Conservation (phyloP, 1,140 invertebrate species). For the Philotrypesis tridentata region DNA sequence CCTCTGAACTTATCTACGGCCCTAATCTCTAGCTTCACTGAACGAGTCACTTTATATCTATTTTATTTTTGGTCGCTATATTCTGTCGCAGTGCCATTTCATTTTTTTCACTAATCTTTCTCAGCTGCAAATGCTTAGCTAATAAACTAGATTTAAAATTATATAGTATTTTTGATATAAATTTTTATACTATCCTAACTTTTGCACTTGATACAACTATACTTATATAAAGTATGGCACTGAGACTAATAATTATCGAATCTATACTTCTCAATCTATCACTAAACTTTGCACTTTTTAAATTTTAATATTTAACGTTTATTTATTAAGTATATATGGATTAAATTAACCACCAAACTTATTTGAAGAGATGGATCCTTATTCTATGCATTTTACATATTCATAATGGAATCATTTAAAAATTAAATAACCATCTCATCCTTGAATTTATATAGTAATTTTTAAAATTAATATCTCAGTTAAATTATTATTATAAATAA, state of each 20-base stretch:
- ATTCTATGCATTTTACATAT: slow-evolving; percentile 12
- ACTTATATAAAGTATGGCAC: slow-evolving; percentile 39
- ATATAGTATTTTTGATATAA: slow-evolving; percentile 35
- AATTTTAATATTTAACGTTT: slow-evolving; percentile 26
- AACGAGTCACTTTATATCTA: slow-evolving; percentile 52
- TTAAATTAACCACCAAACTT: slow-evolving; percentile 50
- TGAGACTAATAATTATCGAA: slow-evolving; percentile 38
- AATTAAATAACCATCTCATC: slow-evolving; percentile 30
- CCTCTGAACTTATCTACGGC: slow-evolving; percentile 69
- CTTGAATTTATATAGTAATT: slow-evolving; percentile 14
- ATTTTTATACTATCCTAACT: slow-evolving; percentile 33
- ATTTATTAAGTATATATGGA: slow-evolving; percentile 10
- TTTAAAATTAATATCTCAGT: not conserved
- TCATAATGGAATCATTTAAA: slow-evolving; percentile 18
- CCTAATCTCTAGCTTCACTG: slow-evolving; percentile 69
- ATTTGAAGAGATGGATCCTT: slow-evolving; percentile 46
- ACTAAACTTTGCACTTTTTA: slow-evolving; percentile 45
- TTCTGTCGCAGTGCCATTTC: slow-evolving; percentile 46
- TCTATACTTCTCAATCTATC: slow-evolving; percentile 33
- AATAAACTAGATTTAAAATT: slow-evolving; percentile 50
- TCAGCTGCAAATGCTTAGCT: slow-evolving; percentile 63
- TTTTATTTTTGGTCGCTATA: slow-evolving; percentile 45
- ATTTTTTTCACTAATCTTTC: slow-evolving; percentile 60
- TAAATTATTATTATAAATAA: slow-evolving; percentile 35
- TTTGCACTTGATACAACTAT: slow-evolving; percentile 35